Conservation (phyloP, 1,140 invertebrate genomes). For the Trichonephila inaurata region DNA sequence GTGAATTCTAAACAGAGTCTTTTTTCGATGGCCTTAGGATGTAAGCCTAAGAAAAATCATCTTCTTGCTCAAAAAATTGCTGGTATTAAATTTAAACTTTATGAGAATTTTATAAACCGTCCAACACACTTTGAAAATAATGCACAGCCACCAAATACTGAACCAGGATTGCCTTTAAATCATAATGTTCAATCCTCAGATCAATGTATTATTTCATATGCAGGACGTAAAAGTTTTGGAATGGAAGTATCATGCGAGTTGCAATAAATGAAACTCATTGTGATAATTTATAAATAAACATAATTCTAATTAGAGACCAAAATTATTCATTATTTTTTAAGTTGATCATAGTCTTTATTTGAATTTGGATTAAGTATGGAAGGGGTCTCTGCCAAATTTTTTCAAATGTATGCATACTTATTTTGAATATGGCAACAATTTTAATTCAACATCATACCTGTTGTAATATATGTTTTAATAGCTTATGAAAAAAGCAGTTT, state of each 20-base stretch:
- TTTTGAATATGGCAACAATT: too few species aligned
- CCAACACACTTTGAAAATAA: background rate
- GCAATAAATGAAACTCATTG: background rate
- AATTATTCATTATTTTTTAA: background rate
- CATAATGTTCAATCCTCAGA: background rate
- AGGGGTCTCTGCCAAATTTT: too few species aligned
- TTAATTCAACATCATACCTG: too few species aligned
- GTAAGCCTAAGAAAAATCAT: slow-evolving; percentile 26
- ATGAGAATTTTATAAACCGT: background rate
- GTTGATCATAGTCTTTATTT: too few species aligned
- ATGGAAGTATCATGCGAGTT: background rate
- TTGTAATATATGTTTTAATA: too few species aligned
- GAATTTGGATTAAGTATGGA: too few species aligned
- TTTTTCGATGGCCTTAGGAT: slow-evolving; percentile 32
- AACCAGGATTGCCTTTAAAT: background rate
- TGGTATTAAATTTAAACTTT: slow-evolving; percentile 11
- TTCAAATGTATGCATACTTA: too few species aligned
- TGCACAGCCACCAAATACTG: background rate
- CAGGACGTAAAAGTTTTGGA: background rate
- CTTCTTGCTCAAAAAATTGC: slow-evolving; percentile 1
- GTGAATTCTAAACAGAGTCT: slow-evolving; percentile 29
- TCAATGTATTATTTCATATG: background rate
- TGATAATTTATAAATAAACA: background rate
- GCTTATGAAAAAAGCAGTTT: too few species aligned
- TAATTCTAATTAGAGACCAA: background rate